phyloP scores from a whole-genome alignment of 2,113 vertebrate genomes.

The Notarius quadriscutis region DNA sequence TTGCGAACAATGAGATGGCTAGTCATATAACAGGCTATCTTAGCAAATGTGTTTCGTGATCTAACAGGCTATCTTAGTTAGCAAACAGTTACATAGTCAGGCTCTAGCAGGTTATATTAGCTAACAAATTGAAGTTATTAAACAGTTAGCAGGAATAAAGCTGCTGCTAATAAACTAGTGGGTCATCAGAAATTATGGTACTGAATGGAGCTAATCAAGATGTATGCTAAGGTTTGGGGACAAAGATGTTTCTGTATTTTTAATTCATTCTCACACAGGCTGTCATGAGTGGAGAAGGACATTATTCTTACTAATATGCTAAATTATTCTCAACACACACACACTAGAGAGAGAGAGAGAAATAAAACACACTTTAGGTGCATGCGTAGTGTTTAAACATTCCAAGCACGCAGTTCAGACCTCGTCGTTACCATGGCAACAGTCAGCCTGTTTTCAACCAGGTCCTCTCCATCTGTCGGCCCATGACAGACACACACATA shows the following conservation, averaged over 20 bases:
- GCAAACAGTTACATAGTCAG: not conserved
- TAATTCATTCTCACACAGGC: not conserved
- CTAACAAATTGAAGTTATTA: not conserved
- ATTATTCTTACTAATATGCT: conserved; percentile 2
- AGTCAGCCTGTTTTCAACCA: conserved; percentile 29
- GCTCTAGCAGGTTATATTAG: not conserved
- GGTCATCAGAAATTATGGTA: not conserved
- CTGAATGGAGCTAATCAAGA: not conserved
- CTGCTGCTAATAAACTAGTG: not conserved
- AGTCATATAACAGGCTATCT: not conserved
- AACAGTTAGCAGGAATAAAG: not conserved
- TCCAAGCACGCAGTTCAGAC: conserved; percentile 1
- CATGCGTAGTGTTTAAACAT: conserved; percentile 23
- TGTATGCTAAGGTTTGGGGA: not conserved
- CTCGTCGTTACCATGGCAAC: conserved; percentile 39
- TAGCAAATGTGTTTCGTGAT: no score
- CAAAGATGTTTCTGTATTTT: not conserved
- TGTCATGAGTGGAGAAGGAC: not conserved
- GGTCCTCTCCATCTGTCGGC: conserved; percentile 17
- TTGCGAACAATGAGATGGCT: not conserved
- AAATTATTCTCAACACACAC: not conserved
- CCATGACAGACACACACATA: not conserved
- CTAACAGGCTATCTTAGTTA: no score
- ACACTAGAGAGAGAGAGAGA: not conserved
- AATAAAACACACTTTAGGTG: not conserved